phyloP scores from a whole-genome alignment of 2,113 vertebrate genomes.

The Xiphias gladius region DNA sequence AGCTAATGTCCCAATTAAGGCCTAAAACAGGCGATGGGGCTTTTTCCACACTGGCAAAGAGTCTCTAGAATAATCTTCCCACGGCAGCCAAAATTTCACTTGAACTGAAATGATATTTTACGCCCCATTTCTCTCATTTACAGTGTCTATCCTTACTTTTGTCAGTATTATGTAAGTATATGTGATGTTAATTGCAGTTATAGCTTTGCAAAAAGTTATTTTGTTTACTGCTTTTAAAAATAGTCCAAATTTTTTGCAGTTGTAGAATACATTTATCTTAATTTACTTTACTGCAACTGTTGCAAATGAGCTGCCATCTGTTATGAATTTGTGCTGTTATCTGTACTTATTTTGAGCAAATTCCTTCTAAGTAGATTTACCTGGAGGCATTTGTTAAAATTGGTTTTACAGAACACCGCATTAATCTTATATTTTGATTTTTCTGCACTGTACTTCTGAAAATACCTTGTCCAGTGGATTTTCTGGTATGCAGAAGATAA shows the following conservation, averaged over 20 bases:
- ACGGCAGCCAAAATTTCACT: too few relatives aligned
- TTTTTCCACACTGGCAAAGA: not conserved
- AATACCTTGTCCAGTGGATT: slow-evolving; percentile 5
- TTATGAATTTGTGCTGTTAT: not conserved
- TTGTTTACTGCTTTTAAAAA: not conserved
- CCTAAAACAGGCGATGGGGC: not conserved
- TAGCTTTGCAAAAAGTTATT: not conserved
- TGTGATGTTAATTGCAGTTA: not conserved
- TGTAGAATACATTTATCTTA: not conserved
- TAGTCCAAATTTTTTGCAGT: not conserved
- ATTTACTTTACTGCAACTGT: not conserved
- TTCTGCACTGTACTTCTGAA: not conserved
- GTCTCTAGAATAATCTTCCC: not conserved
- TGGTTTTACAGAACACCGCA: not conserved
- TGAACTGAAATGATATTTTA: not conserved
- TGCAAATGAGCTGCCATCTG: not conserved
- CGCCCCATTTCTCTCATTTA: not conserved
- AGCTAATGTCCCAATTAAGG: not conserved
- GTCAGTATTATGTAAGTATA: not conserved
- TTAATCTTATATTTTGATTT: not conserved
- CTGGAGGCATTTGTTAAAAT: not conserved
- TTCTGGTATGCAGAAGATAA: not conserved
- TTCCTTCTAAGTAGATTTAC: not conserved
- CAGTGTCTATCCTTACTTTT: not conserved
- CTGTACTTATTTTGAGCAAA: not conserved